Percentiles rank a stretch among this genome's conserved stretches.
Evolutionary conservation across 2,888 invertebrate genomes (phyloP).

Genomic region (Andrena trimmerana): DNA sequence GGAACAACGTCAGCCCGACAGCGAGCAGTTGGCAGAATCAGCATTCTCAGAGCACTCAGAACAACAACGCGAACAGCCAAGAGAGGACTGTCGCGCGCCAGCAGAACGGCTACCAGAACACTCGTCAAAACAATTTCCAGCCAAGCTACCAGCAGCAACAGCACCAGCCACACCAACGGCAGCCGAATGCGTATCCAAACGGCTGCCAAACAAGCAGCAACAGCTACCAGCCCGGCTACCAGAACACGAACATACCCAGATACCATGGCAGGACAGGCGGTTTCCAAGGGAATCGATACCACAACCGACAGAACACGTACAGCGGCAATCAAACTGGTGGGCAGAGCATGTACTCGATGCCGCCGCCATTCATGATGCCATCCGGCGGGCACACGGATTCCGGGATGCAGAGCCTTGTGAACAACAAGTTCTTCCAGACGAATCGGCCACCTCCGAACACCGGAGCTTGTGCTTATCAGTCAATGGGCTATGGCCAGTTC

Average conservation of each 20-base stretch:
- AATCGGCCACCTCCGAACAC: slow-evolving; percentile 87
- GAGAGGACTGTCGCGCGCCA: slow-evolving; percentile 86
- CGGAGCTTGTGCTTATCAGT: slow-evolving; percentile 88
- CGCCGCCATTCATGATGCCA: slow-evolving; percentile 86
- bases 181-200: slow-evolving; percentile 84
- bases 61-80: slow-evolving; percentile 53
- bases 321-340: slow-evolving; percentile 71
- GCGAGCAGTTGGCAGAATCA: slow-evolving; percentile 87
- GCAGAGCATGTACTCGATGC: slow-evolving; percentile 84
- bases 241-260: slow-evolving; percentile 74
- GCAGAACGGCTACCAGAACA: slow-evolving; percentile 87
- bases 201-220: slow-evolving; percentile 83
- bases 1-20: slow-evolving; percentile 83
- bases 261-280: slow-evolving; percentile 77
- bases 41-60: slow-evolving; percentile 81
- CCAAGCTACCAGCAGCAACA: slow-evolving; percentile 82
- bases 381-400: slow-evolving; percentile 84
- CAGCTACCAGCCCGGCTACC: slow-evolving; percentile 76
- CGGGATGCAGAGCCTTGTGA: slow-evolving; percentile 86
- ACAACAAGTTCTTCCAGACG: slow-evolving; percentile 92
- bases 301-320: slow-evolving; percentile 75
- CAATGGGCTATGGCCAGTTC: slow-evolving; percentile 90
- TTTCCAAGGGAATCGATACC: slow-evolving; percentile 80
- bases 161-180: slow-evolving; percentile 85
- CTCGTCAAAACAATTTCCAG: slow-evolving; percentile 86